These are phyloP conservation scores for Panzeria rudis DNA, from an alignment of 2,888 invertebrate genomes.

Conservation along the genomic window DNA sequence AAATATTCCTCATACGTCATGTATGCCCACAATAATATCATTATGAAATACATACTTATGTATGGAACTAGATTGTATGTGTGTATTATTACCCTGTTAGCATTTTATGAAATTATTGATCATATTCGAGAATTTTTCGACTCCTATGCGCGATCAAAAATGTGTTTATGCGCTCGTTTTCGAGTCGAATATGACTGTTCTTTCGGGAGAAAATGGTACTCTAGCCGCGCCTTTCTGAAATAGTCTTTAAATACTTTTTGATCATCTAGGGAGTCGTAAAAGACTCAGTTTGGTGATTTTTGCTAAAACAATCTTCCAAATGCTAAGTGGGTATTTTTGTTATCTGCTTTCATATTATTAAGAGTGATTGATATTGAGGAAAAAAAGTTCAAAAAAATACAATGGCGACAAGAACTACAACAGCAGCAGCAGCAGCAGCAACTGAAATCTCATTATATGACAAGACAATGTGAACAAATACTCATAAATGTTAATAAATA, in stretches of 20 bases:
- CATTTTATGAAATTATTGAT: no score
- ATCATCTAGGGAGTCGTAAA: no score
- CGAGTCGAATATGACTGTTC: no score
- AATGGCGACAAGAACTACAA: constrained; percentile 12
- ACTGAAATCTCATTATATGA: constrained; percentile 59
- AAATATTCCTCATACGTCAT: constrained; percentile 55
- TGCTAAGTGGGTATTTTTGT: no score
- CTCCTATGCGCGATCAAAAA: no score
- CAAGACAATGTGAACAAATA: constrained; percentile 37
- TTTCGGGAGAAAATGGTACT: no score
- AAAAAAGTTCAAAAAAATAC: constrained; percentile 11
- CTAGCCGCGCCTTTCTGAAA: no score
- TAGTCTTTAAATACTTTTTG: no score
- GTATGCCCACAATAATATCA: constrained; percentile 30
- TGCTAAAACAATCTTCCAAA: no score
- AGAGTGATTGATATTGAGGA: constrained; percentile 19
- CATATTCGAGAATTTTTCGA: no score
- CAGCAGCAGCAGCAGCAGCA: not conserved
- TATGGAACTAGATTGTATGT: not conserved
- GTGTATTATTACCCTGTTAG: not conserved
- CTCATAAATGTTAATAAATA: constrained; percentile 47
- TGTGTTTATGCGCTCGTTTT: no score
- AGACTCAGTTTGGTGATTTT: no score
- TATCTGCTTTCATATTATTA: constrained; percentile 18
- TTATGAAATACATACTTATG: not conserved